Evolutionary conservation across 2,888 invertebrate genomes (phyloP), one percentile per base, ranked within the genome.

Genomic region (Hylaea fasciaria): DNA sequence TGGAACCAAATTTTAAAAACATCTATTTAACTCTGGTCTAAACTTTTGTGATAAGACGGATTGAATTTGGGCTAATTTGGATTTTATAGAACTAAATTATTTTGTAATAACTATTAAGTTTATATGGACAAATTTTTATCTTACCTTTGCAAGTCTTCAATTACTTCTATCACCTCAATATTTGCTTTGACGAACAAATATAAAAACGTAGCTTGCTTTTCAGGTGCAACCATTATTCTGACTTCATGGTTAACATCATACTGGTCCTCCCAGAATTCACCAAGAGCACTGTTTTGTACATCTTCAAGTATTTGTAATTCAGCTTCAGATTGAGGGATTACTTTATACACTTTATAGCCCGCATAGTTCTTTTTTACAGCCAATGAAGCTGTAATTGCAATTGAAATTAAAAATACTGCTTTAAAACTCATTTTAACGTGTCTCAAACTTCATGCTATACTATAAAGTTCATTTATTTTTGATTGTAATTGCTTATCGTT

Each of bases 301-400:
- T 84, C 69, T 66, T 86, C 78, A 8, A 95, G 72, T 14, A 85
- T 73, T n/a, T 82, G 74, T 46, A 94, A 74, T 55, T 95, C 93
- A 11, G 85, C 78, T 2, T 81, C 72, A 14, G 84, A 89, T 60
- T 83, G 82, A 0, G 95, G 94, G 1, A 81, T 78, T 0, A 94
- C 81, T 72, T 94, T 89, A 66, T 93, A 95, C 4, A 95, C 91
- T 68, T 93, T 93, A 68, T 94, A 94, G 16, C 94, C 93, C 57
- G 94, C 89, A 70, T 93, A 95, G 45, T 80, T 82, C 66, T 69
- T 79, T 13, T 46, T 41, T 14, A 62, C 55, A 4, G 75, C 76
- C 64, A 58, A 22, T 41, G 28, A 32, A 0, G 63, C 66, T 39
- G 61, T n/a, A 11, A 65, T 56, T 32, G 65, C 13, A 39, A 73